Conservation (phyloP, 1,140 invertebrate genomes). For the Leptonema lineaticorne region DNA sequence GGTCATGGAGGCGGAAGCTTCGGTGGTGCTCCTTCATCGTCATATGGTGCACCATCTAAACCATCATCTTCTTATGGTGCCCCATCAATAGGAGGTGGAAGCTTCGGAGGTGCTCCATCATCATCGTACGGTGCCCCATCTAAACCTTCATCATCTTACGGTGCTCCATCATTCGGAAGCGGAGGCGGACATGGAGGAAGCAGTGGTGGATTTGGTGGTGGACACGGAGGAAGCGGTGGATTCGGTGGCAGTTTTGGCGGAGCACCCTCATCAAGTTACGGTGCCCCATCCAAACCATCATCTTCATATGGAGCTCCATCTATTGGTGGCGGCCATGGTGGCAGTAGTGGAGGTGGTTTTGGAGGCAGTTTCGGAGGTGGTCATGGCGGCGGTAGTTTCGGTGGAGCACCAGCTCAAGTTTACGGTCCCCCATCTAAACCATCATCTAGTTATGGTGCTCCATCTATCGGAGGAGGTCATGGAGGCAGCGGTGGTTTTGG, state of each 20-base stretch:
- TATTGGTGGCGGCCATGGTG: conserved; percentile 36
- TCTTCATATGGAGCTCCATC: conserved; percentile 51
- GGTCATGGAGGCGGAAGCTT: conserved; percentile 44
- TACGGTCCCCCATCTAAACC: conserved; percentile 48
- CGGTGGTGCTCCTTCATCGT: conserved; percentile 39
- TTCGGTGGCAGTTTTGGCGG: conserved; percentile 41
- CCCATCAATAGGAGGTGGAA: conserved; percentile 44
- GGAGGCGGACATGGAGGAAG: conserved; percentile 44
- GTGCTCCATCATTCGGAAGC: conserved; percentile 41
- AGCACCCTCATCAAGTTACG: conserved; percentile 43
- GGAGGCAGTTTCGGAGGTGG: conserved; percentile 47
- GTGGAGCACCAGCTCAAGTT: conserved; percentile 43
- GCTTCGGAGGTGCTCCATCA: conserved; percentile 35
- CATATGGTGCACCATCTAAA: conserved; percentile 50
- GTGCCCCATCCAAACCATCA: conserved; percentile 50
- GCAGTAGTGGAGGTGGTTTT: conserved; percentile 27
- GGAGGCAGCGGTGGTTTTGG: conserved; percentile 41
- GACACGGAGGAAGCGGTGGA: conserved; percentile 47
- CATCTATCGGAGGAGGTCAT: conserved; percentile 42
- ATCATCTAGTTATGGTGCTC: conserved; percentile 50
- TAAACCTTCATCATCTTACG: conserved; percentile 33
- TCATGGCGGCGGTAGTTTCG: conserved; percentile 43
- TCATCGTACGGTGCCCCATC: conserved; percentile 47
- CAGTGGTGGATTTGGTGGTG: conserved; percentile 40
- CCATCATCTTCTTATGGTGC: conserved; percentile 52